phyloP scores from a whole-genome alignment of 2,113 vertebrate genomes.

The Blennius ocellaris region DNA sequence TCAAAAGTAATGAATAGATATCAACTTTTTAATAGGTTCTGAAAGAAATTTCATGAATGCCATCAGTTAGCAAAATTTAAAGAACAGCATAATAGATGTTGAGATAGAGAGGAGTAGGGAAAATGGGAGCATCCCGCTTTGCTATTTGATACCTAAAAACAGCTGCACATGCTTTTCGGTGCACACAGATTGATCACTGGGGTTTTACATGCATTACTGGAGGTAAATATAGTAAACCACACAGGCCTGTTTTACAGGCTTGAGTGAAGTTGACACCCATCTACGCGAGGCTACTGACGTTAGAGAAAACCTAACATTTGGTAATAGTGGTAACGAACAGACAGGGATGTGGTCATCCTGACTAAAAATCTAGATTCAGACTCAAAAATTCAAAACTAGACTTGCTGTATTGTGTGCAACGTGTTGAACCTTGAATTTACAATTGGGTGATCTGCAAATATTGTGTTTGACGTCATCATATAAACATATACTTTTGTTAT shows the following conservation, averaged over 20 bases:
- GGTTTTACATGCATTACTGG: slow-evolving; percentile 59
- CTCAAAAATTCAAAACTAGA: too few species aligned
- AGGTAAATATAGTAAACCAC: slow-evolving; percentile 58
- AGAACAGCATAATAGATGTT: too few species aligned
- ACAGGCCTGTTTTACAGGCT: slow-evolving; percentile 28
- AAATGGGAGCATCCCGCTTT: slow-evolving; percentile 31
- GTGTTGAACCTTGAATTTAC: neutral
- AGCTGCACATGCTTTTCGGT: slow-evolving; percentile 85
- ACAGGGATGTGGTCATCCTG: too few species aligned
- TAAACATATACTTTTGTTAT: neutral
- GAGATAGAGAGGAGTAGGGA: neutral
- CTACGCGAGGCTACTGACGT: neutral
- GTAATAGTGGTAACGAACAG: too few species aligned
- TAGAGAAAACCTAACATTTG: neutral
- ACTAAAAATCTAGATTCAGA: too few species aligned
- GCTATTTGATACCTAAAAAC: slow-evolving; percentile 82
- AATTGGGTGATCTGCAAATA: neutral
- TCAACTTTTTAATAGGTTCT: too few species aligned
- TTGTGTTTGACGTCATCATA: neutral
- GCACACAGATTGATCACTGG: slow-evolving; percentile 71
- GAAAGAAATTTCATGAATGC: too few species aligned
- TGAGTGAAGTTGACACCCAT: neutral
- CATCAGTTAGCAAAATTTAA: too few species aligned
- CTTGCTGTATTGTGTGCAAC: neutral
- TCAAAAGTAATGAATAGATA: neutral